These are phyloP conservation scores for Harmothoe impar DNA, from an alignment of 2,888 invertebrate species.

Conservation along the genomic window DNA sequence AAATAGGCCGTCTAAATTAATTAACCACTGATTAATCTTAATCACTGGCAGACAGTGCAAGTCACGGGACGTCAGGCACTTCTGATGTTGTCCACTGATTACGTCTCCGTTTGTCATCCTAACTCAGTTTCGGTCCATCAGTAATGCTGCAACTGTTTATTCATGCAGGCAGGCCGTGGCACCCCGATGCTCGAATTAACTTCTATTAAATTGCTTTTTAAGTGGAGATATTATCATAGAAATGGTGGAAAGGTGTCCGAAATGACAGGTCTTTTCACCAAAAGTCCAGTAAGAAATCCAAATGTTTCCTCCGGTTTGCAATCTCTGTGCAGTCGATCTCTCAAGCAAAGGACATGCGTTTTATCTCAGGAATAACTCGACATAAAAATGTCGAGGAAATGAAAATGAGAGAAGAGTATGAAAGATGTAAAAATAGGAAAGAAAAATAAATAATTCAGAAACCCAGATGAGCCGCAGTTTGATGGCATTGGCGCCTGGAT, in stretches of 20 bases:
- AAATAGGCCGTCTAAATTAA: slow-evolving; percentile 31
- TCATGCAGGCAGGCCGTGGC: not conserved
- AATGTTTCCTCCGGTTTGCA: too few relatives aligned
- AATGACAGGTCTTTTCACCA: too few relatives aligned
- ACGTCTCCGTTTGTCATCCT: not conserved
- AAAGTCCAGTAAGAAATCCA: too few relatives aligned
- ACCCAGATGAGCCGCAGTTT: not conserved
- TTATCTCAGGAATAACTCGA: not conserved
- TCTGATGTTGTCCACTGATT: slow-evolving; percentile 24
- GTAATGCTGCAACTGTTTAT: not conserved
- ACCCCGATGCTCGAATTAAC: not conserved
- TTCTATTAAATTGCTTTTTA: not conserved
- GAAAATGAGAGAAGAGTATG: not conserved
- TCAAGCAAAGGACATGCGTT: too few relatives aligned
- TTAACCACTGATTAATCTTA: slow-evolving; percentile 34
- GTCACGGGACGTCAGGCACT: slow-evolving; percentile 8
- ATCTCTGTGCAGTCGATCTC: too few relatives aligned
- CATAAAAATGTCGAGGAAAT: not conserved
- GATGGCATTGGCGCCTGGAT: not conserved
- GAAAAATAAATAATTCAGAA: not conserved
- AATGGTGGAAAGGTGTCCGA: not conserved
- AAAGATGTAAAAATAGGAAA: not conserved
- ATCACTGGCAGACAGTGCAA: not conserved
- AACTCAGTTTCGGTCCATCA: not conserved
- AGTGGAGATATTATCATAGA: slow-evolving; percentile 21